Conservation (phyloP, 2,113 vertebrate species). For the Hippopotamus amphibius region DNA sequence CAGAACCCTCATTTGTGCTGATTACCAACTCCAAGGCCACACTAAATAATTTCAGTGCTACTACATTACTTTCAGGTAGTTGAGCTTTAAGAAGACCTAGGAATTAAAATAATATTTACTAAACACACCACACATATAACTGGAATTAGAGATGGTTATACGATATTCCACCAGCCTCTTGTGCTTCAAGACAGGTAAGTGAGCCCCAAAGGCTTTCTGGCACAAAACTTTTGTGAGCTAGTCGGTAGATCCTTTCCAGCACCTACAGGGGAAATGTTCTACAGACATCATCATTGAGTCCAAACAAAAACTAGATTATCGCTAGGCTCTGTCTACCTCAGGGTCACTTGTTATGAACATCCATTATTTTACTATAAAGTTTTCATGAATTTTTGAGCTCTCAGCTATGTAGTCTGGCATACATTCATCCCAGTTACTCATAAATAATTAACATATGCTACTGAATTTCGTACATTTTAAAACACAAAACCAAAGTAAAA, state of each 20-base stretch:
- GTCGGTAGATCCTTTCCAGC: not conserved
- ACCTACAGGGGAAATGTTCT: not conserved
- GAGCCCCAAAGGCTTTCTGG: not conserved
- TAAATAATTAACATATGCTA: conserved; percentile 22
- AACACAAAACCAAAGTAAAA: not conserved
- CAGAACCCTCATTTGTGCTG: not conserved
- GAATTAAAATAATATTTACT: conserved; percentile 27
- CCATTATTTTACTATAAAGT: not conserved
- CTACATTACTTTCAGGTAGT: not conserved
- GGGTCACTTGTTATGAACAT: not conserved
- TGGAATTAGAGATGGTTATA: not conserved
- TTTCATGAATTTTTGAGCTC: conserved; percentile 13
- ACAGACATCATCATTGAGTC: not conserved
- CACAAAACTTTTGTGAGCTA: not conserved
- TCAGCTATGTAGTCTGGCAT: not conserved
- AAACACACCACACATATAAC: not conserved
- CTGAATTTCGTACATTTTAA: not conserved
- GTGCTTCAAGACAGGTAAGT: not conserved
- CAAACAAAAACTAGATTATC: not conserved
- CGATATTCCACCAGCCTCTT: not conserved
- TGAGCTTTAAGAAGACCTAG: not conserved
- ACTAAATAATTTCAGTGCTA: not conserved
- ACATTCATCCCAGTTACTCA: not conserved
- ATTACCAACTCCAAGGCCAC: not conserved
- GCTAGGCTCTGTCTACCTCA: not conserved